Base-by-base conservation (phyloP, 2,888 invertebrate species). In the Hirtodrosophila histrioides region DNA sequence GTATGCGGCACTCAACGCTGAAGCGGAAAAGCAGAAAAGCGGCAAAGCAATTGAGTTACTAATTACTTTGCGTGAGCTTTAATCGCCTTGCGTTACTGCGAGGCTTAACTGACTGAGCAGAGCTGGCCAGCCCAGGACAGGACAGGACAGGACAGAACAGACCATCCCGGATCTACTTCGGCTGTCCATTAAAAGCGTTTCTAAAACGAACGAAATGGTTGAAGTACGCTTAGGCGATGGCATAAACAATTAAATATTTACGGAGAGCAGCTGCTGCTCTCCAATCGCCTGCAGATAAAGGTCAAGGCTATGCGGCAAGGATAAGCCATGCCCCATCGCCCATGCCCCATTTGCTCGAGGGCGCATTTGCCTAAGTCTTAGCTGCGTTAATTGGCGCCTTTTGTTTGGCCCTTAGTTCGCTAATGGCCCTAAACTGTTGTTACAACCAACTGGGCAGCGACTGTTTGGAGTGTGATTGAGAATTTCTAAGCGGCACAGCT, bases 211-310 rank as follows among this genome's bases (percentile, higher is more conserved):
- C 51, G 44, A 75, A 82, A 54, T 67, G 69, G 55, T 68, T 74
- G 44, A 72, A 69, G 78, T 64, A 61, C 53, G 66, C 66, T 69
- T 66, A 17, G 51, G 33, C 76, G 56, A 45, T 62, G 71, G 69
- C 80, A 78, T 86, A 80, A 88, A 81, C 82, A 86, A 85, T 88
- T 88, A 86, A 86, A 84, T 88, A 86, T 84, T 84, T 84, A 86
- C 63, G 65, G 37, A 68, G 61, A 76, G 46, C 63, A 44, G 48
- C 49, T 24, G 23, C 41, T 45, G 41, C 33, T 43, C 7, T 35
- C 43, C 36, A 35, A 62, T 58, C 44, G 88, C 82, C 88, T 69
- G 63, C 67, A 78, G 84, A 81, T 86, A 81, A 85, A 84, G 88
- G 84, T 88, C 84, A 88, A 88, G 88, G 84, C 85, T 88, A 65